Conservation (phyloP, 2,797 vertebrate genomes). For the Epinephelus coioides region DNA sequence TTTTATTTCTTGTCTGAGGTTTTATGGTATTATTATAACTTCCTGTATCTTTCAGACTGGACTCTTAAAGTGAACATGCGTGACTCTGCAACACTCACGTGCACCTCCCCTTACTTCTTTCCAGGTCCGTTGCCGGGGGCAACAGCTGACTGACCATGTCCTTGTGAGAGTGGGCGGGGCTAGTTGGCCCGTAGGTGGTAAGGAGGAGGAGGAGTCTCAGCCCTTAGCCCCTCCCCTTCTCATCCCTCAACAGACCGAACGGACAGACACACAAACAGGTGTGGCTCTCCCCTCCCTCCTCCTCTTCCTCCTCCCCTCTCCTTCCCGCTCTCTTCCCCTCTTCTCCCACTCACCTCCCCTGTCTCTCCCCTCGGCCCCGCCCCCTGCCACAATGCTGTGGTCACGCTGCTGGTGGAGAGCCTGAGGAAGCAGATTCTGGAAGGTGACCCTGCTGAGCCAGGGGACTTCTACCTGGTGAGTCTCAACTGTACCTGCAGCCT, state of each 20-base stretch:
- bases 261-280: slow-evolving; percentile 62
- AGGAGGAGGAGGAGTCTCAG: slow-evolving; percentile 69
- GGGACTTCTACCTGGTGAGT: slow-evolving; percentile 91
- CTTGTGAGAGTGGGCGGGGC: slow-evolving; percentile 75
- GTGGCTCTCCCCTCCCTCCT: slow-evolving; percentile 46
- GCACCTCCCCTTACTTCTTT: neutral
- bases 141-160: slow-evolving; percentile 58
- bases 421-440: slow-evolving; percentile 91
- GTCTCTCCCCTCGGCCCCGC: slow-evolving; percentile 6
- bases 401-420: slow-evolving; percentile 87
- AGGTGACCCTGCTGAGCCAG: slow-evolving; percentile 87
- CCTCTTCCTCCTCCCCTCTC: slow-evolving; percentile 8
- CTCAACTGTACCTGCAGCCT: neutral
- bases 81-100: neutral
- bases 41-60: too few species aligned
- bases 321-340: neutral
- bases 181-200: slow-evolving; percentile 71
- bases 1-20: too few species aligned
- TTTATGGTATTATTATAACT: too few species aligned
- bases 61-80: neutral
- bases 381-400: slow-evolving; percentile 87
- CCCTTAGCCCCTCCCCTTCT: slow-evolving; percentile 30
- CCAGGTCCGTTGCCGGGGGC: slow-evolving; percentile 64
- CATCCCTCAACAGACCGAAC: slow-evolving; percentile 57
- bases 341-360: slow-evolving; percentile 7